Conservation (phyloP, 2,888 invertebrate species). For the Atethmia centrago region DNA sequence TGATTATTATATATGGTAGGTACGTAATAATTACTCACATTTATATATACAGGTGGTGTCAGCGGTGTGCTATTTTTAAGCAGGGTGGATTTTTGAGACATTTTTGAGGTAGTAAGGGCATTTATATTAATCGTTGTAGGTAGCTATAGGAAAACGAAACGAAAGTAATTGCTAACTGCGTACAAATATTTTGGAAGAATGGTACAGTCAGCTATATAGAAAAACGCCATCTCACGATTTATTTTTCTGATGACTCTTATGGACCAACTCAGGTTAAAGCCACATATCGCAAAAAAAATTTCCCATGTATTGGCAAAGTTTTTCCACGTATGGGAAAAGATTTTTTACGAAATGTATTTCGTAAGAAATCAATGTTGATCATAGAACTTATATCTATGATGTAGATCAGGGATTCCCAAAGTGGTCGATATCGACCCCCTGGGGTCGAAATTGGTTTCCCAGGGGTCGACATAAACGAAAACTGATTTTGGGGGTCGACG, state of each 20-base stretch:
- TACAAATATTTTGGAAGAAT: background rate
- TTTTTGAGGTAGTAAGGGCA: background rate
- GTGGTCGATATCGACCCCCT: too few species aligned
- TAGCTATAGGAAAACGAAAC: background rate
- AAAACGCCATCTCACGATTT: background rate
- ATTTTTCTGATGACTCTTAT: background rate
- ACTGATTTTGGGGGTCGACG: too few species aligned
- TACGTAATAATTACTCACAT: constrained; percentile 12
- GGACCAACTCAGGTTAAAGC: background rate
- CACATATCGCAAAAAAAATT: background rate
- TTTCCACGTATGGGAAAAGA: too few species aligned
- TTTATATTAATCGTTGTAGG: background rate
- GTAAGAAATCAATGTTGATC: background rate
- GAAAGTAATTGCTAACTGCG: background rate
- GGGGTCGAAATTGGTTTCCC: too few species aligned
- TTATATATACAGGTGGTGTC: constrained; percentile 9
- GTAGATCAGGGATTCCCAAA: too few species aligned
- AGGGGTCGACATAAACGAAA: too few species aligned
- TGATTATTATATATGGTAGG: constrained; percentile 75
- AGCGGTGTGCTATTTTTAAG: background rate
- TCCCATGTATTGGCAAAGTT: too few species aligned
- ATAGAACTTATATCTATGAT: too few species aligned
- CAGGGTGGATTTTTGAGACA: background rate
- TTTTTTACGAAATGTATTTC: too few species aligned
- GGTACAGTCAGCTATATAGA: background rate